phyloP scores from a whole-genome alignment of 1,140 invertebrate genomes.

The Venustaconcha ellipsiformis region DNA sequence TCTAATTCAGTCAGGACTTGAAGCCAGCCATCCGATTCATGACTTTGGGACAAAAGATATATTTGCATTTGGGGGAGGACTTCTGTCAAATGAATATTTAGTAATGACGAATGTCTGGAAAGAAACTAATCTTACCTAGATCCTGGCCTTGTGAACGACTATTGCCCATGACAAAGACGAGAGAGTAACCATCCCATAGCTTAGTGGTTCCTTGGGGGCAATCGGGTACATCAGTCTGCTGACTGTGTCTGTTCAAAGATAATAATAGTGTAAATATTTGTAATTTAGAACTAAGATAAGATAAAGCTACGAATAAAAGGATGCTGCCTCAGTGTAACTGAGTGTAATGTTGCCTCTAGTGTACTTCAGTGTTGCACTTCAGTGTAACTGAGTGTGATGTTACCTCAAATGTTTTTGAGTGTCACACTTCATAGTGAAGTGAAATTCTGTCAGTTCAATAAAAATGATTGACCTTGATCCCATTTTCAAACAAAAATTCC shows the following conservation, averaged over 20 bases:
- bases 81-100: neutral
- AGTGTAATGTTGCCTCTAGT: neutral
- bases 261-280: neutral
- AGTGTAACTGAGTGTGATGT: neutral
- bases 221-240: conserved; percentile 84
- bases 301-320: neutral
- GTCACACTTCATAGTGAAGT: neutral
- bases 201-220: conserved; percentile 88
- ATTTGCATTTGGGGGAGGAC: no score
- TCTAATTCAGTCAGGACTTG: no score
- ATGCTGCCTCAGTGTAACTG: neutral
- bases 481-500: no score
- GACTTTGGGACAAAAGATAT: neutral
- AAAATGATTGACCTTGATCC: no score
- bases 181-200: conserved; percentile 96
- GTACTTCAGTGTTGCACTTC: neutral
- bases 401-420: neutral
- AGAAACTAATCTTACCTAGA: conserved; percentile 77
- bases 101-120: no score
- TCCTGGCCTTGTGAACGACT: conserved; percentile 92
- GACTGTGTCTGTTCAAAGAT: conserved; percentile 80
- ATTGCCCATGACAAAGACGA: conserved; percentile 94
- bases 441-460: no score
- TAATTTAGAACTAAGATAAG: no score
- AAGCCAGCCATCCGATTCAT: no score